A percentile compares a stretch with the other conserved stretches of the same genome.
Evolutionary conservation across 2,113 vertebrate species (phyloP).

Genomic region (Anhinga anhinga): DNA sequence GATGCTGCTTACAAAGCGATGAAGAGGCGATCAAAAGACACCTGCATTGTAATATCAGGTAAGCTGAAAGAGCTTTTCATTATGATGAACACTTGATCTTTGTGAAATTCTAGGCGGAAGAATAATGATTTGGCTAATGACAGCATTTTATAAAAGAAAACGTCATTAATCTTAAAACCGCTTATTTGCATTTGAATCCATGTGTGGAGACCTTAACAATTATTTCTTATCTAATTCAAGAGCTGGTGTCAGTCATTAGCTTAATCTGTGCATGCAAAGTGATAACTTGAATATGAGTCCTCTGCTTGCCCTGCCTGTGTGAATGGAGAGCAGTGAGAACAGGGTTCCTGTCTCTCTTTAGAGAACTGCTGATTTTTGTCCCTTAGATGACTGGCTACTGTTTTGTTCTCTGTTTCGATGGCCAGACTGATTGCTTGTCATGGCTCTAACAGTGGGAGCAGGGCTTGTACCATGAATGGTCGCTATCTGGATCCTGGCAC

Average conservation of each 20-base stretch:
- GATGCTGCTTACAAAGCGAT: conserved; percentile 98
- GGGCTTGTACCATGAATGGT: not conserved
- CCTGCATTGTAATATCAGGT: conserved; percentile 98
- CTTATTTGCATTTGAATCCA: not conserved
- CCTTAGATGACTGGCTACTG: not conserved
- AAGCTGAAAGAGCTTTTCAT: not conserved
- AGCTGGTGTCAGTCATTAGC: not conserved
- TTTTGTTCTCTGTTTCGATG: not conserved
- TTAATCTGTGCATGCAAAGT: not conserved
- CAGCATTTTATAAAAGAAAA: not conserved
- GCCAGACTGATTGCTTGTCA: fast-evolving
- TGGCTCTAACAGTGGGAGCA: not conserved
- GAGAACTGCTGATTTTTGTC: not conserved
- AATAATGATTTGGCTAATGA: not conserved
- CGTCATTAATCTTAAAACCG: not conserved
- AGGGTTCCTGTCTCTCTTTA: not conserved
- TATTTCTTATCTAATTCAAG: not conserved
- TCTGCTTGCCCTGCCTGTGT: not conserved
- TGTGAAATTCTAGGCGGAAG: not conserved
- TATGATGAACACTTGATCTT: not conserved
- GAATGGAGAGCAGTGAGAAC: not conserved
- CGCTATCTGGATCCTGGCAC: conserved; percentile 39
- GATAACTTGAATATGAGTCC: not conserved
- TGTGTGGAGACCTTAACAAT: not conserved
- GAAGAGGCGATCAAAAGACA: conserved; percentile 97